Evolutionary conservation across 2,797 vertebrate genomes (phyloP).

Genomic region (Hipposideros larvatus): DNA sequence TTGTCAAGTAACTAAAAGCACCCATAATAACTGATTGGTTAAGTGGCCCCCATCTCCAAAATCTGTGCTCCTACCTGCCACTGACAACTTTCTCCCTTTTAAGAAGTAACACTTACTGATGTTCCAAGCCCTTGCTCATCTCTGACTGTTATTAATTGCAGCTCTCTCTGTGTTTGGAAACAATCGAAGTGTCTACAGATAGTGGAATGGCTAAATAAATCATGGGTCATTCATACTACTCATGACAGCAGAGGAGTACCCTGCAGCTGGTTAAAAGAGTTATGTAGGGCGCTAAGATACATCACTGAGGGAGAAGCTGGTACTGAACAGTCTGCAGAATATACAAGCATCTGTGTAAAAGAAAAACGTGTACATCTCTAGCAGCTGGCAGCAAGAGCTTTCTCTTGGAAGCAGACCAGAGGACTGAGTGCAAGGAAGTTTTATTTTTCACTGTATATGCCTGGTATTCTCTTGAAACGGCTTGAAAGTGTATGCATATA

Average conservation of each 20-base stretch:
- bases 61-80: not conserved
- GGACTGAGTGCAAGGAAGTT: not conserved
- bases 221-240: not conserved
- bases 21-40: not conserved
- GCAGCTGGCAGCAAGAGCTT: not conserved
- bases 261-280: not conserved
- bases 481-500: not conserved
- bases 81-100: not conserved
- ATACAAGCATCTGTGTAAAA: not conserved
- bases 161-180: constrained; percentile 9
- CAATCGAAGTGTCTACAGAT: not conserved
- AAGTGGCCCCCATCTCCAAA: not conserved
- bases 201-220: not conserved
- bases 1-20: not conserved
- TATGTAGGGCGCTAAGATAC: not conserved
- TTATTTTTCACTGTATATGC: not conserved
- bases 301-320: not conserved
- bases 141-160: not conserved
- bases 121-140: not conserved
- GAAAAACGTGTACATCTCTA: not conserved
- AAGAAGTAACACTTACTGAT: not conserved
- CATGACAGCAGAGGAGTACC: not conserved
- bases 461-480: not conserved
- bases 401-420: not conserved
- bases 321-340: not conserved